Base-by-base conservation (phyloP, 30 jellyfish, hydroid and myxozoan species). In the Chrysaora quinquecirrha region DNA sequence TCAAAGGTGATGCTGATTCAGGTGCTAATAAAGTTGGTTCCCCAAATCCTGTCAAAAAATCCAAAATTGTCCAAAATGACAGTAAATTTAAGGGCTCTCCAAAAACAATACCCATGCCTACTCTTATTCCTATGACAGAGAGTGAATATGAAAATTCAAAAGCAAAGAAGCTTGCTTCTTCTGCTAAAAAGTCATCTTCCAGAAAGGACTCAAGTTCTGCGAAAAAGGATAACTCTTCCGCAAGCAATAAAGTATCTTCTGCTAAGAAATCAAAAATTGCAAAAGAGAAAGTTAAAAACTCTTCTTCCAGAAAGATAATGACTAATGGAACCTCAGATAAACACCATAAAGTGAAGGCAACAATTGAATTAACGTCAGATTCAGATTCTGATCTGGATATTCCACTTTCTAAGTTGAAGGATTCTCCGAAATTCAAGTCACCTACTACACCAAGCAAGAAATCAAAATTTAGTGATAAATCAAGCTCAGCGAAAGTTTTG, bases 351-450 rank as follows among this genome's bases (percentile, higher is more conserved):
- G 81, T 19, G 46, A 34, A 21, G 30, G 50, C 20, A 12, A 1
- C 21, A 2, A 70, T 83, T 18, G 62, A 68, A 19, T 24, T 75
- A 6, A n/a, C 86, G 1, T 64, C 90, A 50, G 86, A 67, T 50
- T 87, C 96, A 33, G 96, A 87, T 63, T 87, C 96, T 34, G 96
- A 87, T 30, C 47, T 76, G 24, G 96, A 87, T 76, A 84, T 71
- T 48, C 96, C 96, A 3, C 34, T 87, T 18, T 76, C 96, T 2
- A 52, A 76, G 11, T 56, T 76, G 30, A 87, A 67, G 33, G 54
- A 68, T 9, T 72, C 87, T 22, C 87, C 87, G 60, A 84, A 73
- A 52, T 60, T 24, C 38, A 69, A 69, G 77, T 31, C 50, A 27
- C 4, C 32, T n/a, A 38, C 24, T 22, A 56, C 16, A 0, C 1